phyloP scores from a whole-genome alignment of 2,113 vertebrate species.

The Anolis sagrei region DNA sequence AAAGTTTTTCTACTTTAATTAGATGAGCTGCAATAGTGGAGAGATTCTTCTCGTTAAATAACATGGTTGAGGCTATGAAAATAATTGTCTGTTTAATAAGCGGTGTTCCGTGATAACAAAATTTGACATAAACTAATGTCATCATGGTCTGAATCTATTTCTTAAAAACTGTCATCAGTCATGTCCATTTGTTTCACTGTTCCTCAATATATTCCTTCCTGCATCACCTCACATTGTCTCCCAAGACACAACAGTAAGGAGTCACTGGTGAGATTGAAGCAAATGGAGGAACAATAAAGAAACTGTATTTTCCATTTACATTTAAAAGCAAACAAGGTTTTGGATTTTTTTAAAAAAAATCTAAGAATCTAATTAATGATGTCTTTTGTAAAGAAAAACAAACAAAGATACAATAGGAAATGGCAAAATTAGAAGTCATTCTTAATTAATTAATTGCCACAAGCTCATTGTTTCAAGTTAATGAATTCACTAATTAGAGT shows the following conservation, averaged over 20 bases:
- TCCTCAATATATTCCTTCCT: not conserved
- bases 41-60: not conserved
- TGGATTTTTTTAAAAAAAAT: not conserved
- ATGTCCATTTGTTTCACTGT: not conserved
- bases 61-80: not conserved
- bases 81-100: not conserved
- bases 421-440: not conserved
- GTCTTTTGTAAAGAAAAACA: not conserved
- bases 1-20: not conserved
- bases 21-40: not conserved
- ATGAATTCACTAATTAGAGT: no score
- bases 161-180: not conserved
- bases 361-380: no score
- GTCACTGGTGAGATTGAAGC: not conserved
- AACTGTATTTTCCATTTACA: not conserved
- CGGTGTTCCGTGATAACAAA: not conserved
- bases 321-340: not conserved
- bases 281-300: not conserved
- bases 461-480: no score
- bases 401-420: not conserved
- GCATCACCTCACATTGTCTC: not conserved
- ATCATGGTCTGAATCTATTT: not conserved
- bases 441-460: no score
- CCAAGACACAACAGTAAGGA: not conserved
- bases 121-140: constrained; percentile 9